These are phyloP conservation scores for Phyto melanocephala DNA, from an alignment of 2,888 invertebrate species.

Conservation along the genomic window DNA sequence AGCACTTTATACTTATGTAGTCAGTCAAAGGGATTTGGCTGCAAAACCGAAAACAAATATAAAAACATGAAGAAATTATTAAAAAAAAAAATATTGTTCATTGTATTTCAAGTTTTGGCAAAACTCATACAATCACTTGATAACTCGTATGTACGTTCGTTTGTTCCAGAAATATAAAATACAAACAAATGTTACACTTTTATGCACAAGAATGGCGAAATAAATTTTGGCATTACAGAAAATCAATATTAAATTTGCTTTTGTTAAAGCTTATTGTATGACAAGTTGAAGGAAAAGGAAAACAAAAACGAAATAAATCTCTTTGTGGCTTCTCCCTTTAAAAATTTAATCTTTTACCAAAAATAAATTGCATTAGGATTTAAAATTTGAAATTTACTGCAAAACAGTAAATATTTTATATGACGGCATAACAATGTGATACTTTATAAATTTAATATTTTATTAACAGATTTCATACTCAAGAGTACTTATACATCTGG, in stretches of 20 bases:
- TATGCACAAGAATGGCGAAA: not conserved
- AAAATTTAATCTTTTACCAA: not conserved
- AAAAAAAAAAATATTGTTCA: not conserved
- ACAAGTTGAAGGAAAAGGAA: not conserved
- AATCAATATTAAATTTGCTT: slow-evolving; percentile 24
- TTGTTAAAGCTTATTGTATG: not conserved
- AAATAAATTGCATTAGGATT: not conserved
- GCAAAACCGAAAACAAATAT: not conserved
- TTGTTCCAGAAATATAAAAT: not conserved
- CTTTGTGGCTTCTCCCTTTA: not conserved
- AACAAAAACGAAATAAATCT: not conserved
- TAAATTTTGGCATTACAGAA: not conserved
- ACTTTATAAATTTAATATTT: too few relatives aligned
- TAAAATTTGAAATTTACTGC: not conserved
- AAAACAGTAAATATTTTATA: too few relatives aligned
- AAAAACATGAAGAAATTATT: not conserved
- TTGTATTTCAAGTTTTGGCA: not conserved
- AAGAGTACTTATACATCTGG: too few relatives aligned
- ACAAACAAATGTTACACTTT: slow-evolving; percentile 11
- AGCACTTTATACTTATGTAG: not conserved
- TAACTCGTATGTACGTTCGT: not conserved
- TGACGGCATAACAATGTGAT: too few relatives aligned
- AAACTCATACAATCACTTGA: not conserved
- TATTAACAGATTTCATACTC: too few relatives aligned
- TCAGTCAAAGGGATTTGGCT: slow-evolving; percentile 27